Evolutionary conservation across 2,797 vertebrate species (phyloP), one percentile per base, ranked within the genome.

Genomic region (Pipistrellus pygmaeus): DNA sequence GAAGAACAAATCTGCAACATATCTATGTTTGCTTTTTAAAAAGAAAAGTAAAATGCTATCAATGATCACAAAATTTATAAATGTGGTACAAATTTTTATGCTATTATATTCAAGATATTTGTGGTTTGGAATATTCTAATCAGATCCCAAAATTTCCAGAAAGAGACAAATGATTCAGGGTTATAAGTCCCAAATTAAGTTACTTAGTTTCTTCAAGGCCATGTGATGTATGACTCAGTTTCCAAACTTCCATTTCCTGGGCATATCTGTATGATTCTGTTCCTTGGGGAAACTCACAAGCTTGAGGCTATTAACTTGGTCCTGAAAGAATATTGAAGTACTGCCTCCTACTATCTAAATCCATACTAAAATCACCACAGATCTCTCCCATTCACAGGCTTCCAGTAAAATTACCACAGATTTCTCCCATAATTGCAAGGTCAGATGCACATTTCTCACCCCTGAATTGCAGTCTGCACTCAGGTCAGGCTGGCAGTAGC

Each of bases 391-490:
- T 27, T 41, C 38, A 41, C 38, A 41, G 38, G 38, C 38, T 41
- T 7, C 6, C 38, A 41, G 38, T 13, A 64, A 32, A 78, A 69
- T 83, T 85, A 72, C 21, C 3, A 25, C 13, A 55, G 17, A 90
- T 72, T 8, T 9, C n/a, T 87, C 64, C 8, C 25, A 0, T 27
- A 51, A 73, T 77, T 82, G 14, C 8, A 75, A 92, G 71, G 38
- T 75, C 84, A 68, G 15, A 46, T 82, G 30, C 30, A 32, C 48
- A 69, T 82, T 75, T 82, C 25, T 93, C 69, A 85, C 48, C 89
- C 23, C 13, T 48, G 32, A 95, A 48, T 64, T 57, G 4, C 62
- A 85, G 48, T 73, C 48, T 88, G 30, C 38, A 82, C 71, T 83
- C 38, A 85, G 15, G 10, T 60, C 35, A 75, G 9, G 7, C n/a